phyloP scores from a whole-genome alignment of 92 coral and sea anemone species.

The Diadumene lineata region DNA sequence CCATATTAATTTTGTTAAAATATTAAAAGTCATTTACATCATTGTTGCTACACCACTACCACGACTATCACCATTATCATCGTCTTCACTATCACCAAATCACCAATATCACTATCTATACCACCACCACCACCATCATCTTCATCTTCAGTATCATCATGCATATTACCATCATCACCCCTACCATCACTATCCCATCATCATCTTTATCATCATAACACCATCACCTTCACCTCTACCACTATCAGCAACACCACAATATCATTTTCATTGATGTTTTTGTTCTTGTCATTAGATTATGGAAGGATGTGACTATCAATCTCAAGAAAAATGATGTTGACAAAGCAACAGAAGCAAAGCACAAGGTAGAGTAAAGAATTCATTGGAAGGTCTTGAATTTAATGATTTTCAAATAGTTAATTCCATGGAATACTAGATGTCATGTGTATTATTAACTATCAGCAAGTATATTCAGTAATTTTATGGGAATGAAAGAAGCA shows the following conservation, averaged over 20 bases:
- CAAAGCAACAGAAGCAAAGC: constrained; percentile 86
- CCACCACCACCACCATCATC: neutral
- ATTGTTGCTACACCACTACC: no score
- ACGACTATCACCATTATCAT: neutral
- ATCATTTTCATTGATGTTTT: no score
- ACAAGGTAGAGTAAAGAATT: no score
- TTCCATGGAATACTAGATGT: no score
- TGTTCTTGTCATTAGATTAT: constrained; percentile 57
- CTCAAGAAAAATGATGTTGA: constrained; percentile 81
- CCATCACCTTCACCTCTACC: neutral
- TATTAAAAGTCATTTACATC: no score
- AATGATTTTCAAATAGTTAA: neutral
- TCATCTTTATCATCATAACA: neutral
- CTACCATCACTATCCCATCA: neutral
- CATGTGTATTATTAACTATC: no score
- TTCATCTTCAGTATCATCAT: neutral
- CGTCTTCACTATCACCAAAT: neutral
- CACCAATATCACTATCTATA: neutral
- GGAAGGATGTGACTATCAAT: constrained; percentile 87
- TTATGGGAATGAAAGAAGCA: no score
- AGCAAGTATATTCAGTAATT: no score
- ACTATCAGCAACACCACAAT: neutral
- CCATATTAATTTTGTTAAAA: no score
- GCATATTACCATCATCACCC: neutral
- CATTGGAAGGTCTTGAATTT: no score